Conservation (phyloP, 2,797 vertebrate genomes). For the Pyrrhura leucotis region DNA sequence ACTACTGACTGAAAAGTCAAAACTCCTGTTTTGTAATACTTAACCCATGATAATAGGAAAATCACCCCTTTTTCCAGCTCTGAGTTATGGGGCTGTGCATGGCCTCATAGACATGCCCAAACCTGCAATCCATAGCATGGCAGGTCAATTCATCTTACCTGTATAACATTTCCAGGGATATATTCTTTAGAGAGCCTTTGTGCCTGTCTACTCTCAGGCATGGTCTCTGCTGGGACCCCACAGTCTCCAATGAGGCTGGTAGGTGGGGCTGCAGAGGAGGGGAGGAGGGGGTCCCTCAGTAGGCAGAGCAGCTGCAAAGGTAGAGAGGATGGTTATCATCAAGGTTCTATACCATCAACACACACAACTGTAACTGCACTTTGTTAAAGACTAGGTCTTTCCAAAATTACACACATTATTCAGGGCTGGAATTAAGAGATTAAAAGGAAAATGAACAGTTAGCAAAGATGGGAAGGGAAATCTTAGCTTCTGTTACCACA, state of each 20-base stretch:
- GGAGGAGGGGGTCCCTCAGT: neutral
- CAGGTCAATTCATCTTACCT: neutral
- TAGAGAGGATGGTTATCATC: rapidly evolving
- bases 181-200: neutral
- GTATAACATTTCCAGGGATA: neutral
- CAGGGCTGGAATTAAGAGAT: neutral
- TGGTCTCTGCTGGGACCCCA: neutral
- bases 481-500: neutral
- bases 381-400: neutral
- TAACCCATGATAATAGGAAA: neutral
- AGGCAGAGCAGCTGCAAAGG: neutral
- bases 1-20: neutral
- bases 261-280: rapidly evolving
- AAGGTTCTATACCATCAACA: rapidly evolving
- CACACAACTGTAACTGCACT: neutral
- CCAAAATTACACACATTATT: neutral
- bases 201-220: neutral
- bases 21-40: neutral
- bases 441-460: neutral
- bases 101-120: neutral
- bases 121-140: neutral
- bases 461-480: neutral
- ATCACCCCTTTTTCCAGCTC: neutral
- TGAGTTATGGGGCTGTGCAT: neutral
- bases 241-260: neutral